Evolutionary conservation across 64 coral and sea anemone genomes (phyloP), one percentile per base, ranked within the genome.

Genomic region (Acropora yongei): DNA sequence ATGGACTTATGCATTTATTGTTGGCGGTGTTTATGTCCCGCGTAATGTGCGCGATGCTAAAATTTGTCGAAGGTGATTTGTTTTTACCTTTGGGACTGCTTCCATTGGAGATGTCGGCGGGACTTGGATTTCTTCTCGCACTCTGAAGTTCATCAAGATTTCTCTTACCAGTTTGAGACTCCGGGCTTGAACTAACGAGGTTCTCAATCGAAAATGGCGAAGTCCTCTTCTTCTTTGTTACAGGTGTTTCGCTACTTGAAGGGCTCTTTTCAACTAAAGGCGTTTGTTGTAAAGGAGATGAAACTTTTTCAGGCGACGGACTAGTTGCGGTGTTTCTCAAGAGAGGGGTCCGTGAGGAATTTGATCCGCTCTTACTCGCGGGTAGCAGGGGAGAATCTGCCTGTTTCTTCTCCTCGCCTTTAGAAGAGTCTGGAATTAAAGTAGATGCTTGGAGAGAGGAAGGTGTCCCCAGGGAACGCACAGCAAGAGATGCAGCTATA

Each of bases 1-100:
- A 85, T 48, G 82, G 63, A 16, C 13, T 45, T 12, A 17, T 65
- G 12, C 11, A 6, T 72, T 85, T 85, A 72, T 40, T 72, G 18
- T 65, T 49, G 17, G 43, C 4, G 4, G 57, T 66, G 80, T 47
- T 79, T 57, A 83, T 50, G 48, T 87, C 93, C 48, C 93, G 93
- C 1, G 95, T 94, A 67, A 97, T 57, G 80, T 97, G 88, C 2
- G 92, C 95, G 78, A 97, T 94, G 61, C 95, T 97, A 45, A 97
- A 97, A 60, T 90, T 78, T 57, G 87, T 88, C 1, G 88, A 88
- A 3, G 89, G 88, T 1, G 93, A 93, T 48, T 78, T 97, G 44
- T 67, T 91, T 69, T 78, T 87, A 1, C 41, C 66, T 60, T 77
- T 75, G 12, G 57, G 91, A 60, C 82, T 93, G 1, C 75, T 49